These are phyloP conservation scores for Melanocharis versteri DNA, from an alignment of 2,113 vertebrate species.

Conservation along the genomic window DNA sequence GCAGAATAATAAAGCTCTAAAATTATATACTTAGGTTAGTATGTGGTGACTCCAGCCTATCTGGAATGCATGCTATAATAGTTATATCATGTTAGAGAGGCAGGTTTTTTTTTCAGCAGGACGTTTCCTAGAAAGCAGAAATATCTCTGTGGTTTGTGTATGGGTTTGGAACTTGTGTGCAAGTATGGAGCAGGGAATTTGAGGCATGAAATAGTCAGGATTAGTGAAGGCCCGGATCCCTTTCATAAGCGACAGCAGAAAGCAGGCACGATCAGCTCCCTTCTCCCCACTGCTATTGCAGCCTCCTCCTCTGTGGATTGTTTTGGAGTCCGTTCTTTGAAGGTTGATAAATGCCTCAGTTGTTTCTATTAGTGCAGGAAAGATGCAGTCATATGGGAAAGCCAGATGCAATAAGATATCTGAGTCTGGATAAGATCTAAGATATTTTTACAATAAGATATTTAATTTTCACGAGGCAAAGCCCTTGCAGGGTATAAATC, in stretches of 20 bases:
- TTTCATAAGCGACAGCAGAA: neutral
- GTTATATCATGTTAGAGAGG: constrained; percentile 34
- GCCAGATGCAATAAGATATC: neutral
- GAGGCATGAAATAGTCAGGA: constrained; percentile 51
- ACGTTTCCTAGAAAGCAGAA: constrained; percentile 41
- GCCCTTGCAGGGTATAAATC: constrained; percentile 12
- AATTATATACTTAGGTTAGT: constrained; percentile 31
- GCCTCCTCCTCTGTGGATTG: neutral
- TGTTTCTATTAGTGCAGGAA: constrained; percentile 3
- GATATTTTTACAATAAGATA: constrained; percentile 32
- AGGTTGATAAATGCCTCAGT: neutral
- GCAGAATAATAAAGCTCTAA: constrained; percentile 39
- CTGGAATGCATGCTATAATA: constrained; percentile 31
- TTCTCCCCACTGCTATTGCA: neutral
- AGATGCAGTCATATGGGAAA: constrained; percentile 18
- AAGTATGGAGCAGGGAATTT: constrained; percentile 50
- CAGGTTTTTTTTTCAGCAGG: neutral
- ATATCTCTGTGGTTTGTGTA: constrained; percentile 41
- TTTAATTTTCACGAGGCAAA: constrained; percentile 1
- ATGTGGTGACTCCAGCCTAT: constrained; percentile 39
- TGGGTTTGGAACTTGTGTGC: constrained; percentile 50
- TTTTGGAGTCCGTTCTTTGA: neutral
- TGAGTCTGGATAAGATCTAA: constrained; percentile 30
- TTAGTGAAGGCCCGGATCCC: constrained; percentile 4
- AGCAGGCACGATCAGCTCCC: neutral